A percentile compares a stretch with the other conserved stretches of the same genome.
Evolutionary conservation across 2,888 invertebrate species (phyloP).

Genomic region (Melanophora roralis): DNA sequence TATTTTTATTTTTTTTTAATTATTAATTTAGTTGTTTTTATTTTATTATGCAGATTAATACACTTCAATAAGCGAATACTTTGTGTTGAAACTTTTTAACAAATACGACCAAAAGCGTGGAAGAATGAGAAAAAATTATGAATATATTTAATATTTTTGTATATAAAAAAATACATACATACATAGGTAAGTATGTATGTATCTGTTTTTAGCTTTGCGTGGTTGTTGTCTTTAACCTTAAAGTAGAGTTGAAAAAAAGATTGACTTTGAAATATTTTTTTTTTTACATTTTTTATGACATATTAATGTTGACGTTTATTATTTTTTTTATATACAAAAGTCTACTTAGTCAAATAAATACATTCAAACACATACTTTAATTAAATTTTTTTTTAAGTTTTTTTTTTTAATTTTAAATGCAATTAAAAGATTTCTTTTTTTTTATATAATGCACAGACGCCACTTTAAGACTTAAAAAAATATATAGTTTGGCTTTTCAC

Average conservation of each 20-base stretch:
- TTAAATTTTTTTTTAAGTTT: not conserved
- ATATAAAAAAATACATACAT: conserved; percentile 1
- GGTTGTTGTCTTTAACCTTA: conserved; percentile 54
- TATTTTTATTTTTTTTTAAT: not conserved
- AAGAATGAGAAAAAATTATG: conserved; percentile 9
- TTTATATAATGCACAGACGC: conserved; percentile 15
- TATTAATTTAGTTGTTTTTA: conserved; percentile 9
- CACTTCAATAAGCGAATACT: not conserved
- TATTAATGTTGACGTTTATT: conserved; percentile 43
- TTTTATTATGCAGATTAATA: not conserved
- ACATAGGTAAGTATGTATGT: not conserved
- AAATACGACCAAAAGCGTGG: not conserved
- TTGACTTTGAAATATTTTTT: conserved; percentile 60
- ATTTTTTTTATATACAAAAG: not conserved
- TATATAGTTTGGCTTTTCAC: not conserved
- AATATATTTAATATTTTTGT: conserved; percentile 43
- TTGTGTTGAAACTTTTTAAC: not conserved
- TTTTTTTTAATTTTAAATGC: not conserved
- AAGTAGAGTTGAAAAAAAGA: conserved; percentile 39
- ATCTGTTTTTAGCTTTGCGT: conserved; percentile 28
- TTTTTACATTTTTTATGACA: conserved; percentile 39
- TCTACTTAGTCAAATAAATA: conserved; percentile 12
- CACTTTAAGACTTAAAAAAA: not conserved
- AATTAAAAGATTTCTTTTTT: not conserved
- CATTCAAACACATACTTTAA: conserved; percentile 27